A percentile compares a stretch with the other conserved stretches of the same genome.
These are phyloP conservation scores for Microctonus aethiopoides DNA, from an alignment of 2,888 invertebrate genomes.

Conservation along the genomic window DNA sequence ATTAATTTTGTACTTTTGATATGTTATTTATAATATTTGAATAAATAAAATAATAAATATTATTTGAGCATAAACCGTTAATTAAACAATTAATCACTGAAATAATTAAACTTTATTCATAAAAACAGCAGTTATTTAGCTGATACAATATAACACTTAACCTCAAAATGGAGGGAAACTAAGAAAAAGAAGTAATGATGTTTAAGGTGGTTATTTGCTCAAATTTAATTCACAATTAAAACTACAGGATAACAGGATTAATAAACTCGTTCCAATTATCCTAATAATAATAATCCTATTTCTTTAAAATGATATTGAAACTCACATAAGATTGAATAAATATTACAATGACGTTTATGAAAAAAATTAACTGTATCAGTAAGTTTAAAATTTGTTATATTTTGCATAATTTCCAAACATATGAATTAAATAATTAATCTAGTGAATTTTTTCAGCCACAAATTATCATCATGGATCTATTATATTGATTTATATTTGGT, in stretches of 20 bases:
- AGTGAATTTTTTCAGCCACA: not conserved
- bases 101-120: no score
- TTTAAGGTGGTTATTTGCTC: not conserved
- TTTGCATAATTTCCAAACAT: not conserved
- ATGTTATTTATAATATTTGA: no score
- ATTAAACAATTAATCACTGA: no score
- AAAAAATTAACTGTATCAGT: not conserved
- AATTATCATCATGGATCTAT: conserved; percentile 13
- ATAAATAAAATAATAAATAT: no score
- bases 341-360: not conserved
- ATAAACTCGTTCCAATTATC: not conserved
- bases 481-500: conserved; percentile 48
- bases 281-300: no score
- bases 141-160: no score
- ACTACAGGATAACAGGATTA: not conserved
- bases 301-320: not conserved
- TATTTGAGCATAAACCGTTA: no score
- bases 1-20: no score
- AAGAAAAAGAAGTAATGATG: no score
- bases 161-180: no score
- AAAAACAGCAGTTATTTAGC: no score
- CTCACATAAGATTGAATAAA: not conserved
- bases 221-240: not conserved
- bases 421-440: not conserved
- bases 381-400: not conserved